phyloP scores from a whole-genome alignment of 2,888 invertebrate species.

The Nesidiocoris tenuis region DNA sequence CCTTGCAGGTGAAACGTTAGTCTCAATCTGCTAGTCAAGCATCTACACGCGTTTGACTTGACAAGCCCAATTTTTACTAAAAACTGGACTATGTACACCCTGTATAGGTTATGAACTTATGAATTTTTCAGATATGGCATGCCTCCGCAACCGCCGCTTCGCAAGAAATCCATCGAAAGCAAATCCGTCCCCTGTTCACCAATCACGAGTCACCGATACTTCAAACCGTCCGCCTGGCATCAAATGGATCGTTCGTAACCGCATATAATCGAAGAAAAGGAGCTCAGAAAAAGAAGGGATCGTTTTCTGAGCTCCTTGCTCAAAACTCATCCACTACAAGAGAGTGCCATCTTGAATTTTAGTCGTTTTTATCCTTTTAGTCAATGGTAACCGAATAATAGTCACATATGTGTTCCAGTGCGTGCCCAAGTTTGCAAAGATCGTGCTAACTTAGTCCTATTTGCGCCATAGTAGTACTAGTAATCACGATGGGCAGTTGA shows the following conservation, averaged over 20 bases:
- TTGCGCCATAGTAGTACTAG: not conserved
- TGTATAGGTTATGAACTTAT: too few species aligned
- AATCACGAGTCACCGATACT: constrained; percentile 57
- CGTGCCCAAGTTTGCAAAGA: not conserved
- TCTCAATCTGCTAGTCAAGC: not conserved
- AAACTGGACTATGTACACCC: too few species aligned
- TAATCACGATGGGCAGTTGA: too few species aligned
- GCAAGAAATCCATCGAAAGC: constrained; percentile 65
- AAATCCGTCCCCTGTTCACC: constrained; percentile 66
- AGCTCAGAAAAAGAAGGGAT: not conserved
- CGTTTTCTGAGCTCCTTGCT: not conserved
- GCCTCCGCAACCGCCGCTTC: constrained; percentile 63
- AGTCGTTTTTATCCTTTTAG: not conserved
- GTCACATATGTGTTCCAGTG: not conserved
- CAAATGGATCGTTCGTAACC: constrained; percentile 22
- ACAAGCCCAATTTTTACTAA: too few species aligned
- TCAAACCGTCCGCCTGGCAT: constrained; percentile 31
- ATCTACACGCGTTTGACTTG: too few species aligned
- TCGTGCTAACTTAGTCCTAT: not conserved
- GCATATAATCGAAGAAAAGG: not conserved
- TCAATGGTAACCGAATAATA: not conserved
- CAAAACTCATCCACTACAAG: not conserved
- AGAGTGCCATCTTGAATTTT: not conserved
- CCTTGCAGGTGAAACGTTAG: too few species aligned
- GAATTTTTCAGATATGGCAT: constrained; percentile 41